Conservation (phyloP, 1,140 invertebrate genomes). For the Matsumurasca onukii region DNA sequence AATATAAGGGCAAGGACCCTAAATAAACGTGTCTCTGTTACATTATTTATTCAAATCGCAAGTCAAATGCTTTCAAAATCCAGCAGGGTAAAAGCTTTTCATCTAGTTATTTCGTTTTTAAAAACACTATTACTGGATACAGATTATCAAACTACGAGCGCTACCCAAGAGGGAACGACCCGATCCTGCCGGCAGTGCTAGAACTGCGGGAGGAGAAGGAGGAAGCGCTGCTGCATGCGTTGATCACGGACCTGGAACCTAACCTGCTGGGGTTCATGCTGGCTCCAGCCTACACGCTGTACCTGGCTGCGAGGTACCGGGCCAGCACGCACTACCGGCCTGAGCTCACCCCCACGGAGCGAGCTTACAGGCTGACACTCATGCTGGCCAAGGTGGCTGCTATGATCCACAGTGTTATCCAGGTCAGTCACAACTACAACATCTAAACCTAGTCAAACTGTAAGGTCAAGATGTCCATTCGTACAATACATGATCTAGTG, state of each 20-base stretch:
- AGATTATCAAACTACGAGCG: conserved; percentile 56
- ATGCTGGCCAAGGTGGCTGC: conserved; percentile 87
- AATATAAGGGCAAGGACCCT: no score
- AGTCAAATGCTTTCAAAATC: no score
- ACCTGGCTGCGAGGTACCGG: conserved; percentile 87
- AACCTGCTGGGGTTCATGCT: conserved; percentile 81
- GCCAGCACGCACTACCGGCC: conserved; percentile 92
- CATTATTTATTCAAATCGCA: no score
- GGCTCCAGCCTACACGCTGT: conserved; percentile 93
- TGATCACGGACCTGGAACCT: conserved; percentile 86
- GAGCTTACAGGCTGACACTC: conserved; percentile 84
- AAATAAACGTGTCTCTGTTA: no score
- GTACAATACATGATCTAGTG: no score
- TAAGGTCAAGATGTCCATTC: no score
- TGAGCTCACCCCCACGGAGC: conserved; percentile 85
- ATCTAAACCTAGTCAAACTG: no score
- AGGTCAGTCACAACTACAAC: no score
- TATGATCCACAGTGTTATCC: conserved; percentile 80
- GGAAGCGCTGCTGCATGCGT: conserved; percentile 82
- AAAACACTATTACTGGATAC: conserved; percentile 32
- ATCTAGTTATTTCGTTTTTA: no score
- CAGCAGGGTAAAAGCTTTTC: no score
- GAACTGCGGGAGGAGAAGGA: conserved; percentile 95
- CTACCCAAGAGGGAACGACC: conserved; percentile 70
- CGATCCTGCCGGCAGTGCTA: conserved; percentile 89